These are phyloP conservation scores for Tachyglossus aculeatus DNA, from an alignment of 2,797 vertebrate genomes.

Conservation along the genomic window DNA sequence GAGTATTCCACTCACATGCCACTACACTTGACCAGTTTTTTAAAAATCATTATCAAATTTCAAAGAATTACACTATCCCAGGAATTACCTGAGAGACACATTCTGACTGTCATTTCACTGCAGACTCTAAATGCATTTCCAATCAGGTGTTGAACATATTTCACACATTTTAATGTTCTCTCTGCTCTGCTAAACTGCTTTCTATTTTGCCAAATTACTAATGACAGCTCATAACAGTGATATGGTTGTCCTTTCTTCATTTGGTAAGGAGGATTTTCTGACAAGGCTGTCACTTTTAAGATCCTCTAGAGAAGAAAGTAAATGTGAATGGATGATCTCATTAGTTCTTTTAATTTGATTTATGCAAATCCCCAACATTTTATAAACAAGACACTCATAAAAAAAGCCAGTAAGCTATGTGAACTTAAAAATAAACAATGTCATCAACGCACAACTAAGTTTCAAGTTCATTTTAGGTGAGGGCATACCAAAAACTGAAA, in stretches of 20 bases:
- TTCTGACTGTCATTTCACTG: constrained; percentile 57
- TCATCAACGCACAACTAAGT: background rate
- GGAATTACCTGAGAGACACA: constrained; percentile 38
- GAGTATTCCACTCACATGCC: constrained; percentile 43
- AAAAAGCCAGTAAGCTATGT: background rate
- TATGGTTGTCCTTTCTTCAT: constrained; percentile 30
- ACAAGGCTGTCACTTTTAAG: constrained; percentile 23
- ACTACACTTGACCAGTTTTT: constrained; percentile 49
- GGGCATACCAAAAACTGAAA: background rate
- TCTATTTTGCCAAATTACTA: constrained; percentile 55
- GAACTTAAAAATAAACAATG: background rate
- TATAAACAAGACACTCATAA: background rate
- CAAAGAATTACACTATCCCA: constrained; percentile 52
- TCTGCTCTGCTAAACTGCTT: constrained; percentile 45
- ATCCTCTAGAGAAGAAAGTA: constrained; percentile 21
- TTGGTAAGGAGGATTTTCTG: constrained; percentile 33
- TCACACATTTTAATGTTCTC: constrained; percentile 64
- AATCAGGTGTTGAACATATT: constrained; percentile 57
- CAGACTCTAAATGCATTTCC: constrained; percentile 62
- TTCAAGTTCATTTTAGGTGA: too few relatives aligned
- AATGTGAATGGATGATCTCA: background rate
- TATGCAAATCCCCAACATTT: background rate
- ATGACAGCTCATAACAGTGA: constrained; percentile 45
- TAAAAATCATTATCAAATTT: constrained; percentile 53
- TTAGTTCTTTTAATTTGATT: constrained; percentile 24